Evolutionary conservation across 1,140 invertebrate genomes (phyloP).

Genomic region (Diabrotica virgifera): DNA sequence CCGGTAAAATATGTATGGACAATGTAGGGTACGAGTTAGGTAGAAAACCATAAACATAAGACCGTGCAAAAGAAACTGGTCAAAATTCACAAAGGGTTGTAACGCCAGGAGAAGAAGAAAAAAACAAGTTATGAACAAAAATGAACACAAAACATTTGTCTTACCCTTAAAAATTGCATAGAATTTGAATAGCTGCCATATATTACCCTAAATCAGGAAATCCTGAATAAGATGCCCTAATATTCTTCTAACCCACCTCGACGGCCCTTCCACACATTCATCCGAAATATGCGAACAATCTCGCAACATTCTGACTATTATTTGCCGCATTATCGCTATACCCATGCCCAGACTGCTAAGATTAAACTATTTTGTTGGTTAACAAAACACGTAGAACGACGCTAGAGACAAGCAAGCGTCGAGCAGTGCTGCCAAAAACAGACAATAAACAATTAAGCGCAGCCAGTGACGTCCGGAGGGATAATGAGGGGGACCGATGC

Average conservation of each 20-base stretch:
- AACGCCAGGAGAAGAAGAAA: no score
- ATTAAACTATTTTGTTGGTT: background rate
- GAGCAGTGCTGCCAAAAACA: background rate
- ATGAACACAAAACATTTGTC: background rate
- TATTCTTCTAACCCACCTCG: background rate
- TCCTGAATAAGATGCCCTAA: background rate
- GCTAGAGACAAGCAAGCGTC: background rate
- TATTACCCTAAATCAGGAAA: background rate
- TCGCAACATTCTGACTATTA: background rate
- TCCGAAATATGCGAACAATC: slow-evolving; percentile 2
- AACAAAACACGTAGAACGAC: background rate
- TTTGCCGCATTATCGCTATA: background rate
- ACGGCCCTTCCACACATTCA: background rate
- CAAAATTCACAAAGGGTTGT: no score
- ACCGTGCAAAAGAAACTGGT: no score
- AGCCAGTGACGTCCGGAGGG: background rate
- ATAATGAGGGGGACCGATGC: no score
- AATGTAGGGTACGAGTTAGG: no score
- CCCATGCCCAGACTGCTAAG: background rate
- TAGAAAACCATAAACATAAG: no score
- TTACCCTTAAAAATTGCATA: background rate
- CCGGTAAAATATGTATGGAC: no score
- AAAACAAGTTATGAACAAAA: no score
- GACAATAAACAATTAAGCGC: background rate
- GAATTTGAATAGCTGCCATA: no score